A percentile compares a stretch with the other conserved stretches of the same genome.
These are phyloP conservation scores for Lonchura striata DNA, from an alignment of 2,113 vertebrate genomes.

Conservation along the genomic window DNA sequence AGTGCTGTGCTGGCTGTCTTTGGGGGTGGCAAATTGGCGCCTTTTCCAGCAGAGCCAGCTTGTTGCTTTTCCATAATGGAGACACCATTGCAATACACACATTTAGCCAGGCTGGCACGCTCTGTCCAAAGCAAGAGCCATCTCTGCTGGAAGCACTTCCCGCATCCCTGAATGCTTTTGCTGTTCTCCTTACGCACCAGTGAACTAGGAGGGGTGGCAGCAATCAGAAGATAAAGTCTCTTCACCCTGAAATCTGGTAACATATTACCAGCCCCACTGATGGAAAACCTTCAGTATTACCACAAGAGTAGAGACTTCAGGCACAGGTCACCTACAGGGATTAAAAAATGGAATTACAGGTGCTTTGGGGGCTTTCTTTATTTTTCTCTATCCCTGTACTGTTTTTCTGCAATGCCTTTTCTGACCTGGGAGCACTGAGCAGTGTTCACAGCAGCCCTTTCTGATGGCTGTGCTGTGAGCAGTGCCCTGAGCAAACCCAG, in stretches of 20 bases:
- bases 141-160: background rate
- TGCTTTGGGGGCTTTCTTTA: background rate
- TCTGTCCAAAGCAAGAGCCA: background rate
- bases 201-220: rapidly evolving
- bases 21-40: background rate
- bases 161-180: background rate
- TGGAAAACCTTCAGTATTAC: background rate
- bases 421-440: background rate
- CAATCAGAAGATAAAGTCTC: background rate
- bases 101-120: background rate
- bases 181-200: background rate
- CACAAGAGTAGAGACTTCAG: background rate
- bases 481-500: background rate
- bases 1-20: background rate
- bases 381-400: background rate
- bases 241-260: background rate
- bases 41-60: background rate
- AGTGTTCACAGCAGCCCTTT: background rate
- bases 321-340: background rate
- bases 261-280: background rate
- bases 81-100: background rate
- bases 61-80: background rate
- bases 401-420: background rate
- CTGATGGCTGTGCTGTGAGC: background rate
- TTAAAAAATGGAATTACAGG: background rate